Conservation (phyloP, 2,888 invertebrate species). For the Caenorhabditis angaria region DNA sequence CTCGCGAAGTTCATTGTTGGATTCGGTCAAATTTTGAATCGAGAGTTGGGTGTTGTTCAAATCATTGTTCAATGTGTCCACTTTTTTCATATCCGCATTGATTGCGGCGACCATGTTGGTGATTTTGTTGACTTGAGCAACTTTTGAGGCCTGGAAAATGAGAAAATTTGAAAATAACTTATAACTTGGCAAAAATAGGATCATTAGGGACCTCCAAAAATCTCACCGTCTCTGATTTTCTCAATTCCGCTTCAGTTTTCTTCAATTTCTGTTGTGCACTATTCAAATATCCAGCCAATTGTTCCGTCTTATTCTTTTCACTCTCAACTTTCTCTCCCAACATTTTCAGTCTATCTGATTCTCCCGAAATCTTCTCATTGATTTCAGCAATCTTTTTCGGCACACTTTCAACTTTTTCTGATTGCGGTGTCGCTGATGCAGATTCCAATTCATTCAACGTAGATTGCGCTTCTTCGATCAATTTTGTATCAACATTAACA, state of each 20-base stretch:
- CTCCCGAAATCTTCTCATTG: conserved; percentile 28
- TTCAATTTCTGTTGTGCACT: conserved; percentile 49
- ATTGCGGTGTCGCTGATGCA: conserved; percentile 35
- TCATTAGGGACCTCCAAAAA: no score
- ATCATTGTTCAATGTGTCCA: conserved; percentile 29
- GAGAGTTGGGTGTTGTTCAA: conserved; percentile 29
- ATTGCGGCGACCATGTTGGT: conserved; percentile 46
- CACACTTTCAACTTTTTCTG: conserved; percentile 31
- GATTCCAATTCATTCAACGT: conserved; percentile 44
- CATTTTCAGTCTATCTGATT: conserved; percentile 22
- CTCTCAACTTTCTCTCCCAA: conserved; percentile 31
- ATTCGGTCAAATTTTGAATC: conserved; percentile 46
- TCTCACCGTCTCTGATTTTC: conserved; percentile 30
- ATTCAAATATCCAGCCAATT: conserved; percentile 35
- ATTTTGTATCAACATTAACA: conserved; percentile 45
- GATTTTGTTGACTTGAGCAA: conserved; percentile 36
- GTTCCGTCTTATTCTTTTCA: conserved; percentile 38
- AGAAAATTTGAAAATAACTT: background rate
- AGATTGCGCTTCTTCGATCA: conserved; percentile 44
- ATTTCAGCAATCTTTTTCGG: conserved; percentile 32
- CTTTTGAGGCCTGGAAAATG: conserved; percentile 30
- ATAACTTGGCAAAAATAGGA: no score
- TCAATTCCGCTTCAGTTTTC: conserved; percentile 43
- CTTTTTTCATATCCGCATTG: conserved; percentile 37
- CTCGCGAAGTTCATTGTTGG: conserved; percentile 40